Base-by-base conservation (phyloP, 2,797 vertebrate genomes). In the Spinibarbus caldwelli region DNA sequence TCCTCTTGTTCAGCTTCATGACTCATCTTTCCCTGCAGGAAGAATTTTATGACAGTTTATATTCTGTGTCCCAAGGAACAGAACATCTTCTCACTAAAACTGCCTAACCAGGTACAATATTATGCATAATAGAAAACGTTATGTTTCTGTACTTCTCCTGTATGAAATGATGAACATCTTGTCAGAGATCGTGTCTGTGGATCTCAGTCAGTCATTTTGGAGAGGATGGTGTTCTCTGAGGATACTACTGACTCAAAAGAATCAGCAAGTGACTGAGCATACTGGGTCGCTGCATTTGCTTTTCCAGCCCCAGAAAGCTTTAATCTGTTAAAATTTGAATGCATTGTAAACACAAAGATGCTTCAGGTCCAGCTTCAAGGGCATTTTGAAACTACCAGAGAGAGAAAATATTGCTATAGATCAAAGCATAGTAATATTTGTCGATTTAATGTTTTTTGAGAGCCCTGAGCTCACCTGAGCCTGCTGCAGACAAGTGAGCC, bases 401-500 rank as follows among this genome's bases (percentile, higher is more conserved):
- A 70, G n/a, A 62, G 6, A 57, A 15, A 59, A 43, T 29, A 45
- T 59, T 57, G 10, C 26, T n/a, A 21, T 41, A 59, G 17, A 45
- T 72, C 23, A 73, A 82, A 45, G 26, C 15, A 9, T 23, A 11
- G 21, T 11, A 19, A 49, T 36, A 26, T 83, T 21, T 75, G 3
- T 45, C 5, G 2, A 29, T 75, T 26, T 70, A 1, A 71, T 62
- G 21, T n/a, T 17, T 23, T 67, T 68, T 73, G 17, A 75, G 34
- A 75, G 9, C 49, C 14, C n/a, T 34, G 10, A 45, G 38, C 59
- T 77, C 34, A 97, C 96, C 95, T 96, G 94, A 95, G 96, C 43
- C 89, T 93, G 47, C 95, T 91, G 88, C 93, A 95, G 90, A 96
- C 94, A n/a, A 97, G 91, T 47, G 94, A 90, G 83, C 94, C 92